Evolutionary conservation across 2,797 vertebrate species (phyloP).

Genomic region (Sternotherus odoratus): DNA sequence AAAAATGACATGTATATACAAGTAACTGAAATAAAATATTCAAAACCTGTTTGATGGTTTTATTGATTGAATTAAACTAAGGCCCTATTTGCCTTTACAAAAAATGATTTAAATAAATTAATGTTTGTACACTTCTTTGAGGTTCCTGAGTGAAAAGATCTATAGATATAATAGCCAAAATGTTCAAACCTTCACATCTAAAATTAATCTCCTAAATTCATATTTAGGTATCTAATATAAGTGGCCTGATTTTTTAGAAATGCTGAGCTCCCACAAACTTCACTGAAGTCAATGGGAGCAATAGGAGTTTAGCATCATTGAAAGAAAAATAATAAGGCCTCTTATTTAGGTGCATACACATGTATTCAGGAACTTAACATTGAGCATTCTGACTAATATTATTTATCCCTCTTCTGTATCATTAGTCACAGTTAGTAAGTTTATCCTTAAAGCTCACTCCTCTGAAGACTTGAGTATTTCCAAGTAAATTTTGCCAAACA

Average conservation of each 20-base stretch:
- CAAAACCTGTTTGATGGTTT: not conserved
- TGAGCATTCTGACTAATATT: not conserved
- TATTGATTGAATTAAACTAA: not conserved
- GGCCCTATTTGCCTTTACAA: not conserved
- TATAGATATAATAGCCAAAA: not conserved
- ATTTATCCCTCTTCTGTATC: not conserved
- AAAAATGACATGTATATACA: not conserved
- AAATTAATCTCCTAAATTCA: not conserved
- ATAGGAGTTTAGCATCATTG: not conserved
- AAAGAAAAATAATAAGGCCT: not conserved
- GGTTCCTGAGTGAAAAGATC: not conserved
- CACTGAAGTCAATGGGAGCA: not conserved
- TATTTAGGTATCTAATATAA: not conserved
- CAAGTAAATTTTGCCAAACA: not conserved
- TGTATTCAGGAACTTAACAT: too few relatives aligned
- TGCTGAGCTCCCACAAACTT: not conserved
- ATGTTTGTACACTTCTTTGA: not conserved
- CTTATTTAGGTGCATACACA: not conserved
- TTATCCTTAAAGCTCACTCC: not conserved
- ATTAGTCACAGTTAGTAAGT: not conserved
- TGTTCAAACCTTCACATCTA: not conserved
- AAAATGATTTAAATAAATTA: not conserved
- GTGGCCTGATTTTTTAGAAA: not conserved
- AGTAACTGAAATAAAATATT: not conserved
- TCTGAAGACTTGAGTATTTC: not conserved